Percentiles rank a stretch among this genome's conserved stretches.
Conservation (phyloP, 2,797 vertebrate species). For the Chaenodraco wilsoni region DNA sequence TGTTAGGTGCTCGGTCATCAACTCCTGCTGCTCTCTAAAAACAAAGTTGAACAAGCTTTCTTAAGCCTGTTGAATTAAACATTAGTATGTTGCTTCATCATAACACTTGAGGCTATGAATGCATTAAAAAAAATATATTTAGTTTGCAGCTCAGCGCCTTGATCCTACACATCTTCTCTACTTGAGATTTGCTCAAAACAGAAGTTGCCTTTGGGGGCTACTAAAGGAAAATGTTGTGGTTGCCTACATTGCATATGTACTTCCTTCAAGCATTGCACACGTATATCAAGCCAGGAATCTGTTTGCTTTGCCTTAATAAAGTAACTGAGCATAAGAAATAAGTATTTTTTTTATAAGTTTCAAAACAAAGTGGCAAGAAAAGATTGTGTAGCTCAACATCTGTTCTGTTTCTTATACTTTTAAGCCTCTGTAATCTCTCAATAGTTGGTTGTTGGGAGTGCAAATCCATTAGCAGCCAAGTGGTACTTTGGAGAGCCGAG, state of each 20-base stretch:
- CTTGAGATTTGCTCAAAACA: slow-evolving; percentile 39
- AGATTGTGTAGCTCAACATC: slow-evolving; percentile 43
- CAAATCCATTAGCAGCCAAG: slow-evolving; percentile 43
- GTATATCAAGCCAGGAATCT: slow-evolving; percentile 26
- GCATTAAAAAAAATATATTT: slow-evolving; percentile 27
- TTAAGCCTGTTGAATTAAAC: slow-evolving; percentile 1
- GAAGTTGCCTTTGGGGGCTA: slow-evolving; percentile 32
- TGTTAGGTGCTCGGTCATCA: slow-evolving; percentile 12
- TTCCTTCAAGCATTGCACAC: slow-evolving; percentile 16
- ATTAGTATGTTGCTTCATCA: slow-evolving; percentile 33
- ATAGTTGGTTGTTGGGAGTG: slow-evolving; percentile 39
- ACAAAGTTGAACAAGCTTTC: slow-evolving; percentile 18
- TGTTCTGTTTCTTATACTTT: slow-evolving; percentile 32
- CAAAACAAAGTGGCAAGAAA: slow-evolving; percentile 28
- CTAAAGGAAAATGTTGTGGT: slow-evolving; percentile 33
- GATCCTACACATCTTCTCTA: slow-evolving; percentile 30
- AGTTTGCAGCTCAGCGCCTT: slow-evolving; percentile 27
- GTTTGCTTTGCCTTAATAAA: not conserved
- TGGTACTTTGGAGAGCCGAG: slow-evolving; percentile 18
- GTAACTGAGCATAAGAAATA: slow-evolving; percentile 9
- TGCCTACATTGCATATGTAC: slow-evolving; percentile 16
- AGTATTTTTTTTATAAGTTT: slow-evolving; percentile 20
- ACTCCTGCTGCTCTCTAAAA: slow-evolving; percentile 6
- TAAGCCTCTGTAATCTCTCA: slow-evolving; percentile 49
- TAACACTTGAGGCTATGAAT: slow-evolving; percentile 8